Conservation (phyloP, 2,888 invertebrate species). For the Acrocera orbiculus region DNA sequence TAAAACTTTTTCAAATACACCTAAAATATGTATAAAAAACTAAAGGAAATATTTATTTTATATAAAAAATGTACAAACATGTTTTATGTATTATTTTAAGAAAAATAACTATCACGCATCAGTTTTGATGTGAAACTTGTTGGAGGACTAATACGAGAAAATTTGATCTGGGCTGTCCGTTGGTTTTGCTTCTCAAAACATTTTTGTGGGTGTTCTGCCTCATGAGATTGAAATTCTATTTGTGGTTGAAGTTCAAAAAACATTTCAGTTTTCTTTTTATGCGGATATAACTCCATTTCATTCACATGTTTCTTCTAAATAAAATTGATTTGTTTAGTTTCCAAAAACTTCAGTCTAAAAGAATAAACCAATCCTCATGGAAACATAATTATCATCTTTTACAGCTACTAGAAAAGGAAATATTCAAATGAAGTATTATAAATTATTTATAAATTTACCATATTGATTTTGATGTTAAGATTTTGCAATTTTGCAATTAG, state of each 20-base stretch:
- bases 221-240: slow-evolving; percentile 17
- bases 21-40: too few relatives aligned
- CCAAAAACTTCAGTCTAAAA: too few relatives aligned
- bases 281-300: slow-evolving; percentile 21
- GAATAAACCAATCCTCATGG: too few relatives aligned
- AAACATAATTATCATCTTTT: too few relatives aligned
- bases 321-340: too few relatives aligned
- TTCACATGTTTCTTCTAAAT: too few relatives aligned
- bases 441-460: too few relatives aligned
- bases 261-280: slow-evolving; percentile 17
- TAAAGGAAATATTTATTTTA: background rate
- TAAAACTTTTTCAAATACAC: too few relatives aligned
- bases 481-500: too few relatives aligned
- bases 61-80: background rate
- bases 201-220: slow-evolving; percentile 16
- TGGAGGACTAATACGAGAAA: slow-evolving; percentile 14
- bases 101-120: slow-evolving; percentile 26
- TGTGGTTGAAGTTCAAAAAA: slow-evolving; percentile 15
- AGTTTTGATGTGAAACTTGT: slow-evolving; percentile 21
- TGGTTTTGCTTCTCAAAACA: slow-evolving; percentile 5
- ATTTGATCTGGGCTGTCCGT: background rate
- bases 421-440: too few relatives aligned
- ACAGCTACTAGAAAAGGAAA: too few relatives aligned
- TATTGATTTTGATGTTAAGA: too few relatives aligned
- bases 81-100: slow-evolving; percentile 12